phyloP scores from a whole-genome alignment of 2,797 vertebrate species.

The Xenentodon cancila region DNA sequence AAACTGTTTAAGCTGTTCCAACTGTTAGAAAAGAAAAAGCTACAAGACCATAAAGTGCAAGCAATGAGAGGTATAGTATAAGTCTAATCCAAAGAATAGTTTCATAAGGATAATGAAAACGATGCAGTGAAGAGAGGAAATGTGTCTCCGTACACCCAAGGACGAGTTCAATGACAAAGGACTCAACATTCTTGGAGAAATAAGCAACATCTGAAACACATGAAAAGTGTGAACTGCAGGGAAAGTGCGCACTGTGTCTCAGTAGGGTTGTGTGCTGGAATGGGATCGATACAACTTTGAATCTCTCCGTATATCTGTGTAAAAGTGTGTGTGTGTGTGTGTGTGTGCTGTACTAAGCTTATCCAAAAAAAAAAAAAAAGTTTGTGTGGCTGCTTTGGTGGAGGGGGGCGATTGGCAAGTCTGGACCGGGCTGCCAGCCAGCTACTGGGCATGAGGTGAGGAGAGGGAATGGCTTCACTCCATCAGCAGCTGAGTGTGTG shows the following conservation, averaged over 20 bases:
- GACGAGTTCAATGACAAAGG: conserved; percentile 45
- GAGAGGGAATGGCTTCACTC: conserved; percentile 69
- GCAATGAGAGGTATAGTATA: conserved; percentile 48
- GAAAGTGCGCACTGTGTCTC: conserved; percentile 25
- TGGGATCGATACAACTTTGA: conserved; percentile 35
- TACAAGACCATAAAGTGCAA: conserved; percentile 32
- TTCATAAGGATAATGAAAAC: conserved; percentile 49
- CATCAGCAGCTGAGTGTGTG: conserved; percentile 59
- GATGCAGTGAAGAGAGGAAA: conserved; percentile 11
- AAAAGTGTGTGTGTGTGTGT: conserved; percentile 3
- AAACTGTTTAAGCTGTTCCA: conserved; percentile 10
- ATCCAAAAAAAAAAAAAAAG: conserved; percentile 61
- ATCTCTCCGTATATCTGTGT: conserved; percentile 18
- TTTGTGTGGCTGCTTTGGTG: conserved; percentile 64
- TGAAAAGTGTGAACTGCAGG: conserved; percentile 31
- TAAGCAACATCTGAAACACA: conserved; percentile 40
- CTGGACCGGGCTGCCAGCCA: conserved; percentile 61
- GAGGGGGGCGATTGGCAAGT: conserved; percentile 65
- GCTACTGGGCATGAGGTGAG: conserved; percentile 64
- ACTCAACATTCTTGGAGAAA: conserved; percentile 31
- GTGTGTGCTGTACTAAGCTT: conserved; percentile 46
- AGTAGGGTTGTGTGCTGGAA: background rate
- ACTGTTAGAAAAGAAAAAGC: conserved; percentile 16
- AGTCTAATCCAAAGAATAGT: conserved; percentile 48
- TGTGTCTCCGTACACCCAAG: conserved; percentile 39